Percentiles rank a stretch among this genome's conserved stretches.
phyloP scores from a whole-genome alignment of 2,888 invertebrate genomes.

The Alviniconcha strummeri region DNA sequence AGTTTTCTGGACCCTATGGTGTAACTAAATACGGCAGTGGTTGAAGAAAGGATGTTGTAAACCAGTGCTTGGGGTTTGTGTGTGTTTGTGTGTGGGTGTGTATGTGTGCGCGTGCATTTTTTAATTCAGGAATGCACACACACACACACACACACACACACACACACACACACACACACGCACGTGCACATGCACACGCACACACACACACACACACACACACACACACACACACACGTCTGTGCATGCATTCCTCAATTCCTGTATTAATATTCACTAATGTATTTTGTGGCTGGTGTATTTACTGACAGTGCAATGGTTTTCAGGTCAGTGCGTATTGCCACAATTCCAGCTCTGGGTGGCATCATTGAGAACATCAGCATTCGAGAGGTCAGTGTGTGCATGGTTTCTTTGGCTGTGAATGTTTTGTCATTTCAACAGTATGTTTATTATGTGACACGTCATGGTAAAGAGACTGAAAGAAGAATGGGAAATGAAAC shows the following conservation, averaged over 20 bases:
- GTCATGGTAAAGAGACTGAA: no score
- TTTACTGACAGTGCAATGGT: not conserved
- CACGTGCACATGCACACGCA: not conserved
- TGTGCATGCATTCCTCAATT: not conserved
- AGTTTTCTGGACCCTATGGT: no score
- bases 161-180: not conserved
- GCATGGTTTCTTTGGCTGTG: no score
- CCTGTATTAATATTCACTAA: not conserved
- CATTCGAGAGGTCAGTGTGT: constrained; percentile 72
- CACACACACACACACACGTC: not conserved
- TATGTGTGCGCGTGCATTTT: not conserved
- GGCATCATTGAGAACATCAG: constrained; percentile 76
- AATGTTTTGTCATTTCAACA: no score
- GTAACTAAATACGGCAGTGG: no score
- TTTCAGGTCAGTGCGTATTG: constrained; percentile 77
- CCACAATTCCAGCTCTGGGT: constrained; percentile 80
- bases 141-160: not conserved
- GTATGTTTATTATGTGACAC: no score
- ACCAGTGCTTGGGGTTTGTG: no score
- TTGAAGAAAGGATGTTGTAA: no score
- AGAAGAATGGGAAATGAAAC: no score
- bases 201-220: not conserved
- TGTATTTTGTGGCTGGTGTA: no score
- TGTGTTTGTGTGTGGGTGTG: no score
- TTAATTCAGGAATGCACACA: not conserved